Percentiles rank a stretch among this genome's conserved stretches.
Conservation (phyloP, 2,888 invertebrate species). For the Mythimna albipuncta region DNA sequence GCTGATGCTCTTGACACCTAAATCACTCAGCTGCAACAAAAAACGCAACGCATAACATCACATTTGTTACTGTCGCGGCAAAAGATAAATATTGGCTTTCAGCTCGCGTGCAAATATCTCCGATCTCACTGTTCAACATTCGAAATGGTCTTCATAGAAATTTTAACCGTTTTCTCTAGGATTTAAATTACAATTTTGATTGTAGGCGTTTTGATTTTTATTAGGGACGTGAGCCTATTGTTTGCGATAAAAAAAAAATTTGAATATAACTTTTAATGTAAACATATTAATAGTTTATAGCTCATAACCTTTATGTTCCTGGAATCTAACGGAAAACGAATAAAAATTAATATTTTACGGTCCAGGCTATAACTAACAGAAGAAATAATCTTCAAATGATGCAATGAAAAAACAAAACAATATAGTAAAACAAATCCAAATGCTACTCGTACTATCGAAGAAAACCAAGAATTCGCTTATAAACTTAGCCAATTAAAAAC, state of each 20-base stretch:
- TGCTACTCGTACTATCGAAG: not conserved
- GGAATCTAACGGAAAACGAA: slow-evolving; percentile 49
- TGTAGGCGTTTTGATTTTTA: slow-evolving; percentile 34
- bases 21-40: slow-evolving; percentile 42
- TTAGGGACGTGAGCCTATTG: slow-evolving; percentile 51
- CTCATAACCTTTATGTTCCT: slow-evolving; percentile 55
- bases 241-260: slow-evolving; percentile 52
- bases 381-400: slow-evolving; percentile 11
- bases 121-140: slow-evolving; percentile 69
- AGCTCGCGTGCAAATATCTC: slow-evolving; percentile 77
- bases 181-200: slow-evolving; percentile 53
- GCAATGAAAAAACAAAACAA: slow-evolving; percentile 3
- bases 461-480: slow-evolving; percentile 16
- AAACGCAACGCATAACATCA: slow-evolving; percentile 56
- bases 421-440: slow-evolving; percentile 1
- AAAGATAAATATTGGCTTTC: slow-evolving; percentile 66
- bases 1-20: slow-evolving; percentile 49
- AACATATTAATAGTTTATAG: slow-evolving; percentile 59
- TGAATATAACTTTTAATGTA: slow-evolving; percentile 50
- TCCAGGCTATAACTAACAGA: not conserved
- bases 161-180: slow-evolving; percentile 55
- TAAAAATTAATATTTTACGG: slow-evolving; percentile 31
- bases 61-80: slow-evolving; percentile 40
- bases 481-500: slow-evolving; percentile 40
- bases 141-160: slow-evolving; percentile 54